Conservation (phyloP, 2,797 vertebrate genomes). For the Numenius phaeopus region DNA sequence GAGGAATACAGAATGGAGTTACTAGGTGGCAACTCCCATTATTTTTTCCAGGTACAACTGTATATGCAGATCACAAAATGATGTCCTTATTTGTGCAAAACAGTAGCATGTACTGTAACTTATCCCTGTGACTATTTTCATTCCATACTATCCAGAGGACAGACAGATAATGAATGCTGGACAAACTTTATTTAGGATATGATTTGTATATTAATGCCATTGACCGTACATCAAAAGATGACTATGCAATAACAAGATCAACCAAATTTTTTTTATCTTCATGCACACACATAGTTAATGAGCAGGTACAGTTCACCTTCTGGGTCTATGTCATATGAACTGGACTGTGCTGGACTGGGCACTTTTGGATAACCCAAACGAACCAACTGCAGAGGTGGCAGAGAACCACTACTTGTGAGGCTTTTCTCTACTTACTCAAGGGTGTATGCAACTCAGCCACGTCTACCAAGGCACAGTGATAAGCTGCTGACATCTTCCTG, state of each 20-base stretch:
- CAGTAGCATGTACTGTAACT: neutral
- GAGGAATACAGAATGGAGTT: neutral
- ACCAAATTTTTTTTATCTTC: no score
- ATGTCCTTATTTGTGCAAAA: neutral
- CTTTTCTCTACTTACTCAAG: neutral
- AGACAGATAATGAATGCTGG: neutral
- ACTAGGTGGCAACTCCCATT: neutral
- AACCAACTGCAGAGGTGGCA: neutral
- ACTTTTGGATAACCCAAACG: neutral
- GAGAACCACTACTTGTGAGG: neutral
- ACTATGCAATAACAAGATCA: neutral
- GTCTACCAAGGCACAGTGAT: neutral
- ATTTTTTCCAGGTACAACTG: neutral
- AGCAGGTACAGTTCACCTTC: neutral
- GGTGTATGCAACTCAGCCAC: neutral
- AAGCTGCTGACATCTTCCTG: neutral
- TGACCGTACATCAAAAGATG: neutral
- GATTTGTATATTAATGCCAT: neutral
- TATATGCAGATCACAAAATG: fast-evolving
- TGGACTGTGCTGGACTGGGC: neutral
- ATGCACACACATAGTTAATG: neutral
- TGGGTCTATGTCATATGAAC: neutral
- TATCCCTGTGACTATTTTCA: neutral
- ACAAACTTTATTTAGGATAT: neutral
- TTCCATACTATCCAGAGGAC: neutral